These are phyloP conservation scores for Phalacrocorax pelagicus DNA, from an alignment of 2,113 vertebrate species.

Conservation along the genomic window DNA sequence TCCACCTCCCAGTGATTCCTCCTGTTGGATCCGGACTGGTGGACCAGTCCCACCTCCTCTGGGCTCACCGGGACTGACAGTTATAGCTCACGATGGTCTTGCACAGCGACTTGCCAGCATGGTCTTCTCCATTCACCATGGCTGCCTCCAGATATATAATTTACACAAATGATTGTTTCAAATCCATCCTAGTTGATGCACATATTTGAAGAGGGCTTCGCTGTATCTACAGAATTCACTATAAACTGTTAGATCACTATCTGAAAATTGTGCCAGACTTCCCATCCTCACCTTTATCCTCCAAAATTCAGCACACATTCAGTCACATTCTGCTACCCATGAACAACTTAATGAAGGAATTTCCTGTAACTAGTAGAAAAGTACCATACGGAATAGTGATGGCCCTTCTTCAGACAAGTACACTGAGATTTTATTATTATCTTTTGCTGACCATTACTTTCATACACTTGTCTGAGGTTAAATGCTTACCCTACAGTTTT, in stretches of 20 bases:
- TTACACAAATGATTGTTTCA: not conserved
- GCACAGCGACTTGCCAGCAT: fast-evolving
- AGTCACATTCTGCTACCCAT: not conserved
- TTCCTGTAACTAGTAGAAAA: not conserved
- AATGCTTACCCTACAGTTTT: not conserved
- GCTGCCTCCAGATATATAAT: not conserved
- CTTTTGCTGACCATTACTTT: not conserved
- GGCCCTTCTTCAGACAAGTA: not conserved
- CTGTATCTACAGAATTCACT: not conserved
- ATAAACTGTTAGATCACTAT: not conserved
- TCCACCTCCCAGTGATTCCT: not conserved
- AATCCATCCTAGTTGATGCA: not conserved
- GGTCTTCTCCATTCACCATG: not conserved
- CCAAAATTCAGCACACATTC: not conserved
- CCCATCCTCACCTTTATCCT: not conserved
- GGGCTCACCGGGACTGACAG: not conserved
- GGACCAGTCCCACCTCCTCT: not conserved
- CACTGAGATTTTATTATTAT: not conserved
- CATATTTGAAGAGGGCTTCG: not conserved
- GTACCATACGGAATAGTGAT: not conserved
- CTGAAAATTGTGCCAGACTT: not conserved
- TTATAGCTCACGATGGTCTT: not conserved
- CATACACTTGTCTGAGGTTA: not conserved
- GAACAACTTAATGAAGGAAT: not conserved
- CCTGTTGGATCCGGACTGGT: not conserved